Evolutionary conservation across 2,888 invertebrate species (phyloP).

Genomic region (Boloria selene): DNA sequence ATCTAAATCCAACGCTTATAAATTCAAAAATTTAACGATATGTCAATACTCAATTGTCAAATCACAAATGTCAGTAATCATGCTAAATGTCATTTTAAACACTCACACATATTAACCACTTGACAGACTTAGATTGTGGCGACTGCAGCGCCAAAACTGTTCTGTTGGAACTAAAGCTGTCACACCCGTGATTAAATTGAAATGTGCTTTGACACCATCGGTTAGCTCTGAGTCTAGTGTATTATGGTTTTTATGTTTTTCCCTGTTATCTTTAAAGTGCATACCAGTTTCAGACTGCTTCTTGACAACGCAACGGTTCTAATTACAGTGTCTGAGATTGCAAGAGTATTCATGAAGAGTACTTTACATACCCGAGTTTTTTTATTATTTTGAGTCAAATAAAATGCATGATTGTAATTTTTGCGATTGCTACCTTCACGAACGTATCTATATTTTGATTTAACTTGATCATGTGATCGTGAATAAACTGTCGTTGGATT

Average conservation of each 20-base stretch:
- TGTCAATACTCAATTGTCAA: too few relatives aligned
- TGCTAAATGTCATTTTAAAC: too few relatives aligned
- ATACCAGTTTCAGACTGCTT: constrained; percentile 25
- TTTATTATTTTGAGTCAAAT: constrained; percentile 40
- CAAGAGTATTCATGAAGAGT: constrained; percentile 33
- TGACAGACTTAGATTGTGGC: too few relatives aligned
- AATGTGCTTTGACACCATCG: too few relatives aligned
- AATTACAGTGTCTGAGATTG: constrained; percentile 35
- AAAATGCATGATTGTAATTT: constrained; percentile 41
- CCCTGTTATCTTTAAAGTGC: constrained; percentile 43
- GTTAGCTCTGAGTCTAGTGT: too few relatives aligned
- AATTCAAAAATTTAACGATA: too few relatives aligned
- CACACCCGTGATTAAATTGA: too few relatives aligned
- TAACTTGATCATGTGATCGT: constrained; percentile 33
- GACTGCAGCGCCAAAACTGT: too few relatives aligned
- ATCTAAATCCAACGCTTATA: too few relatives aligned
- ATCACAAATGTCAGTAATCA: too few relatives aligned
- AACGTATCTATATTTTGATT: constrained; percentile 41
- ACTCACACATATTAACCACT: too few relatives aligned
- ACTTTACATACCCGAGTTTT: constrained; percentile 29
- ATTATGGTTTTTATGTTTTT: constrained; percentile 44
- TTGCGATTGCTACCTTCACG: constrained; percentile 38
- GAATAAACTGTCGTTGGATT: constrained; percentile 41
- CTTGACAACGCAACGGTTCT: constrained; percentile 41
- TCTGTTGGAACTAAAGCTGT: too few relatives aligned